Evolutionary conservation across 1,140 invertebrate species (phyloP).

Genomic region (Drosophila pseudoobscura): DNA sequence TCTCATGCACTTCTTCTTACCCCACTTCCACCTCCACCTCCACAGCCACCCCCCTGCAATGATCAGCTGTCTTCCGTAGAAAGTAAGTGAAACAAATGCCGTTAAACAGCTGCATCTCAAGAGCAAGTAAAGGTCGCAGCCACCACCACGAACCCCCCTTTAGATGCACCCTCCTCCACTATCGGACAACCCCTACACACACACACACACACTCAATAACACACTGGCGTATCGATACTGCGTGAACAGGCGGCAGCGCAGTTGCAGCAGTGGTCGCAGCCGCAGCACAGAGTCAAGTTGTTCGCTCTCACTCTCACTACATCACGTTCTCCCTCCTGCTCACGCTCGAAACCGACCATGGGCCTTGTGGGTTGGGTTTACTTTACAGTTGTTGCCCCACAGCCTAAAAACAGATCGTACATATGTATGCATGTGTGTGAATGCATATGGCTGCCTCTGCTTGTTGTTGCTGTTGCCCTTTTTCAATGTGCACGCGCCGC

Average conservation of each 20-base stretch:
- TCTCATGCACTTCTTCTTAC: too few species aligned
- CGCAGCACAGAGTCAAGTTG: slow-evolving; percentile 52
- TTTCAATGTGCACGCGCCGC: slow-evolving; percentile 15
- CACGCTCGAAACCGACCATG: slow-evolving; percentile 7
- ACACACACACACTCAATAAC: not conserved
- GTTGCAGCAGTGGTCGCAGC: slow-evolving; percentile 17
- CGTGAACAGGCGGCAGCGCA: slow-evolving; percentile 31
- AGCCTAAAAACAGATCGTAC: slow-evolving; percentile 73
- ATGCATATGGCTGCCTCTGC: slow-evolving; percentile 37
- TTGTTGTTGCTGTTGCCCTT: slow-evolving; percentile 23
- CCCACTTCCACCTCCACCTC: not conserved
- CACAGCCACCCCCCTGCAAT: too few species aligned
- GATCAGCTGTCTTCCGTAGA: not conserved
- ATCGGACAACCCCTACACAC: not conserved
- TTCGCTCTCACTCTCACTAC: slow-evolving; percentile 35
- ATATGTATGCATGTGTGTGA: slow-evolving; percentile 33
- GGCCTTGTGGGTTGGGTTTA: slow-evolving; percentile 69
- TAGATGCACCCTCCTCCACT: not conserved
- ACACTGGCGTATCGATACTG: slow-evolving; percentile 15
- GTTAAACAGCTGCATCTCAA: slow-evolving; percentile 66
- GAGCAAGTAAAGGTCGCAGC: slow-evolving; percentile 72
- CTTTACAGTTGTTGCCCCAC: slow-evolving; percentile 48
- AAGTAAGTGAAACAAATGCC: slow-evolving; percentile 31
- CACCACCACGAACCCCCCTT: slow-evolving; percentile 19
- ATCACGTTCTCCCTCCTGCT: slow-evolving; percentile 11